Conservation (phyloP, 2,888 invertebrate species). For the Acleris emargana region DNA sequence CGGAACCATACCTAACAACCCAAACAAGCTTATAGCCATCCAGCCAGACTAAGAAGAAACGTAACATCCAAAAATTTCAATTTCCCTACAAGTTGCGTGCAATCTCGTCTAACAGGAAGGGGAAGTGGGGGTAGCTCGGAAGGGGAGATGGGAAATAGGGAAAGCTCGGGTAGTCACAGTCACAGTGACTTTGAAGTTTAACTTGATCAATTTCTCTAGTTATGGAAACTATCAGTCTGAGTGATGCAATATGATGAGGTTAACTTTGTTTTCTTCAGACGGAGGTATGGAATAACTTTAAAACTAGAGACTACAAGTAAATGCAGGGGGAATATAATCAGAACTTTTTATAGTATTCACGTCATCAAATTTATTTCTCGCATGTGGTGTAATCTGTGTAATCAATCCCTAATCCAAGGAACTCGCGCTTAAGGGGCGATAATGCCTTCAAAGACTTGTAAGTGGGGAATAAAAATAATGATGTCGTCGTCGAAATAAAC, state of each 20-base stretch:
- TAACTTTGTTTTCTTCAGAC: background rate
- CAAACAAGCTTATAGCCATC: slow-evolving; percentile 7
- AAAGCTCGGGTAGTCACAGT: slow-evolving; percentile 9
- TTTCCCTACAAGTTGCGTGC: slow-evolving; percentile 35
- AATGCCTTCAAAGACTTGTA: slow-evolving; percentile 2
- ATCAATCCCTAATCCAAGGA: slow-evolving; percentile 13
- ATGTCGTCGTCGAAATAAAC: slow-evolving; percentile 3
- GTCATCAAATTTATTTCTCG: slow-evolving; percentile 18
- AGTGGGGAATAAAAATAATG: slow-evolving; percentile 10
- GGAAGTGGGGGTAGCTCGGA: slow-evolving; percentile 16
- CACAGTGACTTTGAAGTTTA: slow-evolving; percentile 5
- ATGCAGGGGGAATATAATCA: too few species aligned
- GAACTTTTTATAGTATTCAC: background rate
- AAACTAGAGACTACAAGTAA: too few species aligned
- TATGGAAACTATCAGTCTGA: slow-evolving; percentile 7
- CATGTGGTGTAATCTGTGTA: slow-evolving; percentile 12
- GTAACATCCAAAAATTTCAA: background rate
- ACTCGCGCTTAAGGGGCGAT: slow-evolving; percentile 18
- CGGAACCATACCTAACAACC: background rate
- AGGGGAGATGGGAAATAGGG: slow-evolving; percentile 19
- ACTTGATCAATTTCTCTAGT: slow-evolving; percentile 1
- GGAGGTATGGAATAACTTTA: too few species aligned
- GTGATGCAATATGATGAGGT: background rate
- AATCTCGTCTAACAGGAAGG: slow-evolving; percentile 25
- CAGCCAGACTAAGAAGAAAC: background rate